Base-by-base conservation (phyloP, 2,888 invertebrate species). In the Tupiocoris notatus region DNA sequence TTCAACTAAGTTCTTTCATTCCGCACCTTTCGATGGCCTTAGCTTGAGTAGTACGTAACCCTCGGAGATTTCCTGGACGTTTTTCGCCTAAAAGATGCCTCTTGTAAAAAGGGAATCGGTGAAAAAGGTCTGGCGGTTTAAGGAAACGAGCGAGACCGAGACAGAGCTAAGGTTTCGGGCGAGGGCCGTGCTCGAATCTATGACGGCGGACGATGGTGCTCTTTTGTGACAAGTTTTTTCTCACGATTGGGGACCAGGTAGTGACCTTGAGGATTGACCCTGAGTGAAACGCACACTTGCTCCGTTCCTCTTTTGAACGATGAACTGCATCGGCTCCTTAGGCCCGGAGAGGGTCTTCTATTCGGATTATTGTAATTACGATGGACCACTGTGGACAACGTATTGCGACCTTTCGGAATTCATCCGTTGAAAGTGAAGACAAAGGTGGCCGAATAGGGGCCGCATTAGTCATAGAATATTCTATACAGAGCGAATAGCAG, bases 241-340 rank as follows among this genome's bases (percentile, higher is more conserved):
- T 77, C 74, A 82, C 82, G 82, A 75, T 79, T 6, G 81, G 81
- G 65, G 83, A 82, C 79, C 80, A 79, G 54, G 73, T 73, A 73
- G 73, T 70, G 73, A 73, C 73, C 73, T 73, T 73, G 73, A 22
- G 62, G 57, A 73, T 63, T 73, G 73, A 73, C 73, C 73, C 73
- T 63, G 23, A 70, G 23, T 23, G 70, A 58, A 70, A 70, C 39
- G 39, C 70, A 59, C 70, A 70, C 70, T 70, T 70, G 70, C 70
- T 70, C 57, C 21, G 12, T 22, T 21, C 62, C 63, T 61, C 66
- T 39, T 70, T 70, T 59, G 39, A 39, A 12, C 6, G 39, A 39
- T 39, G 12, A 7, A 39, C 39, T 39, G 39, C 6, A 39, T 39
- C 12, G 39, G 39, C 39, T 12, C 39, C 39, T 39, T 39, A 3